Base-by-base conservation (phyloP, 2,113 vertebrate species). In the Heloderma charlesbogerti region DNA sequence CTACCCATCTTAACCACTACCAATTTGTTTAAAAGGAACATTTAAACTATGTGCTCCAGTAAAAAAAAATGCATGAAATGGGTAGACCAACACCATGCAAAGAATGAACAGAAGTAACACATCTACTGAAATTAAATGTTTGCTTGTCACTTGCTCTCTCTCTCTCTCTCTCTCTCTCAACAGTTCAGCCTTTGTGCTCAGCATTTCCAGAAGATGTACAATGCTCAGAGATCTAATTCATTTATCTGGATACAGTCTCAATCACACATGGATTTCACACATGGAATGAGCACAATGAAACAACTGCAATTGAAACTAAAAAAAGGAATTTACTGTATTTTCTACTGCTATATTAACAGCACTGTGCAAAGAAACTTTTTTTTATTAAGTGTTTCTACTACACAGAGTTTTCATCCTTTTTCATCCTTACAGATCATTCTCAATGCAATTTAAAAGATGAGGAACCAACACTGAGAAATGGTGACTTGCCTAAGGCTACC, bases 221-320 rank as follows among this genome's bases (percentile, higher is more conserved):
- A 40, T 72, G 91, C 91, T 88, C 34, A 40, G 7, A 51, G 10
- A 90, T 1, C 29, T 91, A 84, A 90, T 2, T n/a, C 91, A 80
- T 18, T 57, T 31, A 6, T 91, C 84, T 88, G 1, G 16, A 74
- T 15, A 88, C 18, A 29, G 29, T 45, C 45, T 84, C 0, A 51
- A 31, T 84, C 92, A 90, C 3, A 1, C 34, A 79, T 12, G 75
- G 16, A 82, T 83, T 78, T 94, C 40, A 40, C 51, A 29, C 13
- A 57, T 81, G 37, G 78, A 82, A 57, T 72, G 71, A 57, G 37
- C 37, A 72, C 13, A 72, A 43, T 81, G 34, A 2, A 57, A 40
- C 45, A 37, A 57, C 22, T 83, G 69, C 20, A 48, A n/a, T 48
- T 18, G 31, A 43, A 75, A 84, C 12, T 48, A 45, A 29, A 7